A percentile compares a stretch with the other conserved stretches of the same genome.
Conservation (phyloP, 2,113 vertebrate genomes). For the Centropus unirufus region DNA sequence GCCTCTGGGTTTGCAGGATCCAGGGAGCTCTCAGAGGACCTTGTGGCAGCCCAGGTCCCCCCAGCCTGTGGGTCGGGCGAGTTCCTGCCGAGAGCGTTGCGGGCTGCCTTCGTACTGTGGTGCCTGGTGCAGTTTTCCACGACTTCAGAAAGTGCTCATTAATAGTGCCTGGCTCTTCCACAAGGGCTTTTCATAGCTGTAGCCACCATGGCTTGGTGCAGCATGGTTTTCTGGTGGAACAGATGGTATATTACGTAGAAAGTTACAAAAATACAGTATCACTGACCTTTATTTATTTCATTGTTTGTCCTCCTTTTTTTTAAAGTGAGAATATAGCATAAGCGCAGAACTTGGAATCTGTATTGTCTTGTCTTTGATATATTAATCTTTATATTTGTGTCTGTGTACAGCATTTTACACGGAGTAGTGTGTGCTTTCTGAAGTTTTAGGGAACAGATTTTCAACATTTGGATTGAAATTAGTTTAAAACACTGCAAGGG, state of each 20-base stretch:
- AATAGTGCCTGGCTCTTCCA: slow-evolving; percentile 4
- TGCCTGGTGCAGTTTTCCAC: neutral
- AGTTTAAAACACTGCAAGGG: neutral
- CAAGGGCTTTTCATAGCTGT: slow-evolving; percentile 46
- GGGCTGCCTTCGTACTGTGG: neutral
- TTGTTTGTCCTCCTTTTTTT: neutral
- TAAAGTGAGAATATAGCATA: neutral
- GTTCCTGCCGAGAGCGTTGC: neutral
- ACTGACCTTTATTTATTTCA: neutral
- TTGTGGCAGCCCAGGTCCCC: neutral
- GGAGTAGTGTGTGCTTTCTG: neutral
- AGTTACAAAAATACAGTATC: neutral
- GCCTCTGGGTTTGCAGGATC: neutral
- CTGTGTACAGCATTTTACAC: neutral
- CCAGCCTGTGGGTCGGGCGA: neutral
- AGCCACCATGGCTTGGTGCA: slow-evolving; percentile 57
- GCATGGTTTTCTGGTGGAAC: slow-evolving; percentile 38
- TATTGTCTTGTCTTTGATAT: neutral
- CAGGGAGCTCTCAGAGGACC: neutral
- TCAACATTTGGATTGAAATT: neutral
- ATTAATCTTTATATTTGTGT: neutral
- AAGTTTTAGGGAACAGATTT: neutral
- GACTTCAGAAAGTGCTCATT: slow-evolving; percentile 27
- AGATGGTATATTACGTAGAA: slow-evolving; percentile 65
- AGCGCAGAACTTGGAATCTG: neutral